Evolutionary conservation across 1,140 invertebrate species (phyloP).

Genomic region (Stenopsyche tienmushanensis): DNA sequence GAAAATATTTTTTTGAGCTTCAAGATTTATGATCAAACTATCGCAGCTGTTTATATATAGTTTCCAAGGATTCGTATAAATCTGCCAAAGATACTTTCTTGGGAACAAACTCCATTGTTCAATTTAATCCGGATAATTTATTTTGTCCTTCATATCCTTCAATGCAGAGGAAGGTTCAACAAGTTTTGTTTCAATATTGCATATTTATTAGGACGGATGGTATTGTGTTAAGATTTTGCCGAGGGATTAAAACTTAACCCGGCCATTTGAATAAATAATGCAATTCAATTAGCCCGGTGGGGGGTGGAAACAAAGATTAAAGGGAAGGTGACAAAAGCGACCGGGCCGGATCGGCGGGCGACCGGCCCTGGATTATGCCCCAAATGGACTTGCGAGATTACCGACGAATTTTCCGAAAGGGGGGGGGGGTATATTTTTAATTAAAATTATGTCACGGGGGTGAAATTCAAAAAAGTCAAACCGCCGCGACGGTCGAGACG

Average conservation of each 20-base stretch:
- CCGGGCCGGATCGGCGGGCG: not conserved
- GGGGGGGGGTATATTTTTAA: not conserved
- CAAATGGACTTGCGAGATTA: not conserved
- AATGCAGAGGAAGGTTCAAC: slow-evolving; percentile 13
- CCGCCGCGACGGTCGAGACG: no score
- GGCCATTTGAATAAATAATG: slow-evolving; percentile 23
- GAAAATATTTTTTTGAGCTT: no score
- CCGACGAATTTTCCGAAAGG: not conserved
- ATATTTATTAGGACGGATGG: slow-evolving; percentile 1
- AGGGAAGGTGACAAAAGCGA: not conserved
- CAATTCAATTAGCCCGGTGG: slow-evolving; percentile 20
- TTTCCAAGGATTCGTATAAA: no score
- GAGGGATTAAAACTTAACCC: slow-evolving; percentile 18
- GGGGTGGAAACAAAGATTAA: not conserved
- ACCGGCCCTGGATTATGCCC: not conserved
- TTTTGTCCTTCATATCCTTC: not conserved
- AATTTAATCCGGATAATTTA: not conserved
- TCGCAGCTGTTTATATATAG: no score
- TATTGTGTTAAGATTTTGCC: slow-evolving; percentile 9
- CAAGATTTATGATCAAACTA: no score
- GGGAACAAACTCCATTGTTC: not conserved
- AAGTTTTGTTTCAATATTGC: slow-evolving; percentile 9
- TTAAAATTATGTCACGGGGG: not conserved
- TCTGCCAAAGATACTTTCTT: no score
- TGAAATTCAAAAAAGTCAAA: no score